Conservation (phyloP, 2,797 vertebrate genomes). For the Melanitta fusca region DNA sequence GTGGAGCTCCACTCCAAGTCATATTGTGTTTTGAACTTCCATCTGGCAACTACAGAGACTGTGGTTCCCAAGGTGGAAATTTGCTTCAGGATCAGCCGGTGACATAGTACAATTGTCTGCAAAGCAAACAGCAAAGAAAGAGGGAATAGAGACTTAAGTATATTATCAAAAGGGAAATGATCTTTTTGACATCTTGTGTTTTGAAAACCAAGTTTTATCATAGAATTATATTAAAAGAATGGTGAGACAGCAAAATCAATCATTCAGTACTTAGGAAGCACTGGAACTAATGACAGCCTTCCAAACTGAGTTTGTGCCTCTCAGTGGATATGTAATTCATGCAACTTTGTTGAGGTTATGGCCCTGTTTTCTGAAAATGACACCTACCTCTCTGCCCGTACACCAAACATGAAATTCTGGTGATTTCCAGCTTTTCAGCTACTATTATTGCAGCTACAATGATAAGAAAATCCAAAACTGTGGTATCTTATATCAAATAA, state of each 20-base stretch:
- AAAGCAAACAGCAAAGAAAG: neutral
- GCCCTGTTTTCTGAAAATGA: neutral
- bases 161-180: neutral
- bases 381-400: neutral
- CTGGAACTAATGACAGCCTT: neutral
- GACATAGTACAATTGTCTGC: neutral
- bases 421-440: neutral
- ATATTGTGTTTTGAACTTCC: neutral
- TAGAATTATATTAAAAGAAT: neutral
- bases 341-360: neutral
- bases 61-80: neutral
- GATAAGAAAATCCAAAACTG: neutral
- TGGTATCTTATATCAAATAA: neutral
- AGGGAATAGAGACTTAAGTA: neutral
- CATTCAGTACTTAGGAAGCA: neutral
- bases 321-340: neutral
- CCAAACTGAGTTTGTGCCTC: neutral
- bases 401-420: neutral
- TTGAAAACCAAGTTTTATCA: neutral
- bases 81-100: neutral
- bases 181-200: neutral
- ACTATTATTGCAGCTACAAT: neutral
- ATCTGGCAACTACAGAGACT: neutral
- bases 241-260: neutral
- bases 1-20: neutral